phyloP scores from a whole-genome alignment of 1,140 invertebrate species.

The Sycobia sp. region DNA sequence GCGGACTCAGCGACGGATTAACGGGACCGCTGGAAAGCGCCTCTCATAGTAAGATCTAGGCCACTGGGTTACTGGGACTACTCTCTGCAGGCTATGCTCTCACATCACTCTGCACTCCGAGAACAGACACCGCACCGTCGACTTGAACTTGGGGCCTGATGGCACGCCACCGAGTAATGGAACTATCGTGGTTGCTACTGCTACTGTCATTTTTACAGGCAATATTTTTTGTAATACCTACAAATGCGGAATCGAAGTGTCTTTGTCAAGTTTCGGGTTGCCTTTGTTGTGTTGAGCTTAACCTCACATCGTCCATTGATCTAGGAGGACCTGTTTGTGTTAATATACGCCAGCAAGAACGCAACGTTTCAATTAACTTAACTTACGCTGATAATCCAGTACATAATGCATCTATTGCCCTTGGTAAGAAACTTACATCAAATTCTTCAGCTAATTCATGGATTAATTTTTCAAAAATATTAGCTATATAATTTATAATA shows the following conservation, averaged over 20 bases:
- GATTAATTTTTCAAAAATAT: no score
- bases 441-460: no score
- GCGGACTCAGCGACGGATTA: slow-evolving; percentile 22
- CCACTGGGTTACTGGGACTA: slow-evolving; percentile 28
- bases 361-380: slow-evolving; percentile 61
- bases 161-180: slow-evolving; percentile 14
- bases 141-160: slow-evolving; percentile 15
- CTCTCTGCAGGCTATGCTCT: slow-evolving; percentile 22
- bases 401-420: slow-evolving; percentile 61
- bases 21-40: slow-evolving; percentile 24
- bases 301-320: slow-evolving; percentile 57
- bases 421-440: slow-evolving; percentile 49
- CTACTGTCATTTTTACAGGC: slow-evolving; percentile 36
- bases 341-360: slow-evolving; percentile 59
- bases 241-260: slow-evolving; percentile 51
- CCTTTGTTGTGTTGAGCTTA: slow-evolving; percentile 59
- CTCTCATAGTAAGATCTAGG: slow-evolving; percentile 14
- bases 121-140: slow-evolving; percentile 27
- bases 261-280: slow-evolving; percentile 56
- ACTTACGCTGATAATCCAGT: slow-evolving; percentile 62
- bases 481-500: no score
- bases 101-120: slow-evolving; percentile 29
- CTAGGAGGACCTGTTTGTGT: slow-evolving; percentile 62
- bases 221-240: slow-evolving; percentile 39
- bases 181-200: no score